A percentile compares a stretch with the other conserved stretches of the same genome.
Evolutionary conservation across 2,113 vertebrate genomes (phyloP).

Genomic region (Zosterops pallidus): DNA sequence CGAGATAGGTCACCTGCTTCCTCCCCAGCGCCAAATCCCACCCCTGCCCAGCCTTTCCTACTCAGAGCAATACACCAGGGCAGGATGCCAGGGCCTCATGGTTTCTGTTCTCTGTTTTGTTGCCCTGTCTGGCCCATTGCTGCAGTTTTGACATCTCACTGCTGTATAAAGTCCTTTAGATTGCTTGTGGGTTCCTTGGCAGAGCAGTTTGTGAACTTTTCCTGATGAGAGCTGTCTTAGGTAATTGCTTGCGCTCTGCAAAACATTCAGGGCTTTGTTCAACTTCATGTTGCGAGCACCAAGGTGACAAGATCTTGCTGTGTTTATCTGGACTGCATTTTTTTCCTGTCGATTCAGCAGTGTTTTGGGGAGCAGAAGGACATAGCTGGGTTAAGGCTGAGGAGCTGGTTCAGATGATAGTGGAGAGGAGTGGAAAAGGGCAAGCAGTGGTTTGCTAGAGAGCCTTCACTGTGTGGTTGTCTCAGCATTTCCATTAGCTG

Average conservation of each 20-base stretch:
- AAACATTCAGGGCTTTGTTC: not conserved
- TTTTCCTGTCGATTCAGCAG: not conserved
- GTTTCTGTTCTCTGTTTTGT: not conserved
- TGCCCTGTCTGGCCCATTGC: not conserved
- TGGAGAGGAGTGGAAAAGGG: fast-evolving
- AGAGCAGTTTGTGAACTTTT: not conserved
- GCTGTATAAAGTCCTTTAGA: not conserved
- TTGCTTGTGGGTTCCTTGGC: not conserved
- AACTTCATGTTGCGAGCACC: not conserved
- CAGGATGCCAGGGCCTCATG: not conserved
- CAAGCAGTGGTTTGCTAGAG: not conserved
- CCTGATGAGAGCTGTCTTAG: not conserved
- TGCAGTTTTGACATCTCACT: not conserved
- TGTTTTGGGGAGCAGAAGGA: not conserved
- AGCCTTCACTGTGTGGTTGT: fast-evolving
- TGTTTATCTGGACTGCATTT: not conserved
- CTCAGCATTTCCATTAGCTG: not conserved
- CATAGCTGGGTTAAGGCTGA: not conserved
- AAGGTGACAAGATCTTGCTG: not conserved
- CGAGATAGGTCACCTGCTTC: not conserved
- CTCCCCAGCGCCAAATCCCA: slow-evolving; percentile 17
- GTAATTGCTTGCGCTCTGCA: not conserved
- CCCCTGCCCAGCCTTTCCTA: not conserved
- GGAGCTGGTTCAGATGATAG: not conserved
- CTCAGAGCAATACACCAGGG: not conserved